Conservation (phyloP, 1,140 invertebrate genomes). For the Zaprionus davidi region DNA sequence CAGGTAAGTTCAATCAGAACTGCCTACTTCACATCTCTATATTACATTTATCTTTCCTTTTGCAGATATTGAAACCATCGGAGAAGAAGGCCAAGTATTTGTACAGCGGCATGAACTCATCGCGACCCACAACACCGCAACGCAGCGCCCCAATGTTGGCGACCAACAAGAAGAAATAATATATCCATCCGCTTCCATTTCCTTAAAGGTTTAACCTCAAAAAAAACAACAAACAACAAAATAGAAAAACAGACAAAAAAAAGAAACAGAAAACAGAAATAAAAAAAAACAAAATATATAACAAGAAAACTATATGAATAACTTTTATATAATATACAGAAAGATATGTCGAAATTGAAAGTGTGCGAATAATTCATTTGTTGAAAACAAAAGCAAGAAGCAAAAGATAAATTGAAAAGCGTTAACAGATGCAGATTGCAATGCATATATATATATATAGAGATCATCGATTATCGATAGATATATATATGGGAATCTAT, state of each 20-base stretch:
- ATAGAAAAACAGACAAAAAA: constrained; percentile 29
- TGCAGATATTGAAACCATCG: constrained; percentile 98
- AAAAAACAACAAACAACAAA: constrained; percentile 11
- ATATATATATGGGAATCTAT: constrained; percentile 30
- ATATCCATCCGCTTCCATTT: constrained; percentile 84
- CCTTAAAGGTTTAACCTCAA: constrained; percentile 82
- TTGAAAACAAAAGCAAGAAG: constrained; percentile 28
- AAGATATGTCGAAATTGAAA: constrained; percentile 42
- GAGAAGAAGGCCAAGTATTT: constrained; percentile 99
- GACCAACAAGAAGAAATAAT: constrained; percentile 91
- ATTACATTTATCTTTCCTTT: neutral
- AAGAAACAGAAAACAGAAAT: constrained; percentile 23
- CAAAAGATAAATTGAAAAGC: constrained; percentile 7
- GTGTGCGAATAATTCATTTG: constrained; percentile 41
- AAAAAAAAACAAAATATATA: constrained; percentile 35
- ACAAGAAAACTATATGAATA: constrained; percentile 49
- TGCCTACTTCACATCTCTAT: constrained; percentile 6
- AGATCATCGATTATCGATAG: constrained; percentile 11
- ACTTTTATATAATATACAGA: constrained; percentile 72
- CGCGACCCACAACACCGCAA: constrained; percentile 94
- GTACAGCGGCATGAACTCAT: constrained; percentile 93
- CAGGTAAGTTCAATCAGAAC: constrained; percentile 83
- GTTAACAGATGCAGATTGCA: constrained; percentile 10
- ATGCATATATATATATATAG: constrained; percentile 17
- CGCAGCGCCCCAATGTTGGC: constrained; percentile 88